Conservation (phyloP, 2,888 invertebrate genomes). For the Sisyra terminalis region DNA sequence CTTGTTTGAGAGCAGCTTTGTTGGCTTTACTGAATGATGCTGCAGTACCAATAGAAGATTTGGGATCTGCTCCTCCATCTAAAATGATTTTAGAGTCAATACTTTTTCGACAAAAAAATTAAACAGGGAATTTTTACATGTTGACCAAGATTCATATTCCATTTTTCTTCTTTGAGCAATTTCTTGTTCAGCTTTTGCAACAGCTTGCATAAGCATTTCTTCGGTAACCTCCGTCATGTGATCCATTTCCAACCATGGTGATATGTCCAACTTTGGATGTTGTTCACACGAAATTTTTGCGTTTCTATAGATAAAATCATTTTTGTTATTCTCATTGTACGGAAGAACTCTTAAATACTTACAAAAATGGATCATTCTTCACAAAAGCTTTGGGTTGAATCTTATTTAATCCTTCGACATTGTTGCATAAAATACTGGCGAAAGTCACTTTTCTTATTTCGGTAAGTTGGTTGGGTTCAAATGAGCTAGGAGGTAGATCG, state of each 20-base stretch:
- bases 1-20: slow-evolving; percentile 61
- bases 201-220: slow-evolving; percentile 54
- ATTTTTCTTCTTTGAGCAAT: slow-evolving; percentile 56
- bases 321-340: no score
- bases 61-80: slow-evolving; percentile 72
- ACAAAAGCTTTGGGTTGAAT: slow-evolving; percentile 81
- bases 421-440: slow-evolving; percentile 63
- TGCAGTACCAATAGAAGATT: slow-evolving; percentile 71
- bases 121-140: slow-evolving; percentile 29
- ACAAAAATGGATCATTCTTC: slow-evolving; percentile 70
- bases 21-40: slow-evolving; percentile 85
- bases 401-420: slow-evolving; percentile 46
- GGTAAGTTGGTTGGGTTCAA: slow-evolving; percentile 57
- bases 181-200: slow-evolving; percentile 64
- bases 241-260: slow-evolving; percentile 55
- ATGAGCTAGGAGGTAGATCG: slow-evolving; percentile 75
- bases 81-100: slow-evolving; percentile 14
- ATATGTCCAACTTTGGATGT: slow-evolving; percentile 46
- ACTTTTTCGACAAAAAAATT: background rate
- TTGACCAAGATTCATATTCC: slow-evolving; percentile 67
- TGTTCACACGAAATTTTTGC: slow-evolving; percentile 58
- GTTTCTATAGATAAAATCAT: slow-evolving; percentile 31
- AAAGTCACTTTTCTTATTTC: slow-evolving; percentile 67
- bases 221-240: slow-evolving; percentile 47
- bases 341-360: slow-evolving; percentile 25